A percentile compares a stretch with the other conserved stretches of the same genome.
Evolutionary conservation across 2,888 invertebrate genomes (phyloP).

Genomic region (Ctenicera cuprea): DNA sequence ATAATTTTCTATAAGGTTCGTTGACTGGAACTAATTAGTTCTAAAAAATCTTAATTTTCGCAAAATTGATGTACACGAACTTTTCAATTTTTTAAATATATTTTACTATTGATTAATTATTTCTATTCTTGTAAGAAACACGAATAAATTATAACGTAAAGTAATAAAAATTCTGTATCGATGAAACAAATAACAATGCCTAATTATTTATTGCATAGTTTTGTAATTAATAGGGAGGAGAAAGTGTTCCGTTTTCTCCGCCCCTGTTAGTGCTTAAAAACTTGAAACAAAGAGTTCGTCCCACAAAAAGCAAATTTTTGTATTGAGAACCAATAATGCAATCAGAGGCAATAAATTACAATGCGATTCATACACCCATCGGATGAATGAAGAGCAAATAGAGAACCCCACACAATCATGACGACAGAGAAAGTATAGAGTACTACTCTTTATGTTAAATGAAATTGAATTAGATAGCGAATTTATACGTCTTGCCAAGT

Average conservation of each 20-base stretch:
- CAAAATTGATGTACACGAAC: too few relatives aligned
- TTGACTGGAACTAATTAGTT: too few relatives aligned
- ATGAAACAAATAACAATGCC: too few relatives aligned
- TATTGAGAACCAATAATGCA: constrained; percentile 32
- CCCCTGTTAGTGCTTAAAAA: constrained; percentile 13
- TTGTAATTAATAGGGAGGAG: constrained; percentile 24
- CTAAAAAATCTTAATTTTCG: too few relatives aligned
- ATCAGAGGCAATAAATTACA: constrained; percentile 30
- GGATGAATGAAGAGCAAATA: constrained; percentile 29
- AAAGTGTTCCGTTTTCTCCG: constrained; percentile 29
- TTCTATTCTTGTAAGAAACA: too few relatives aligned
- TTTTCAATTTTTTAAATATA: too few relatives aligned
- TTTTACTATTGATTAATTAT: too few relatives aligned
- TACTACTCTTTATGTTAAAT: constrained; percentile 29
- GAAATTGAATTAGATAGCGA: background rate
- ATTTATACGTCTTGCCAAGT: too few relatives aligned
- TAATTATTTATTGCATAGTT: constrained; percentile 7
- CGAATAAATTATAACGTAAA: too few relatives aligned
- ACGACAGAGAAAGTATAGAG: constrained; percentile 20
- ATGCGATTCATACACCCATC: constrained; percentile 37
- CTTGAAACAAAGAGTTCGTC: constrained; percentile 31
- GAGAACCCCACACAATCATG: constrained; percentile 25
- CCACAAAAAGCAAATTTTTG: constrained; percentile 27
- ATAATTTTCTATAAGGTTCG: too few relatives aligned
- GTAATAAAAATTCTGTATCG: too few relatives aligned